A percentile compares a stretch with the other conserved stretches of the same genome.
Conservation (phyloP, 2,797 vertebrate genomes). For the Sarcoramphus papa region DNA sequence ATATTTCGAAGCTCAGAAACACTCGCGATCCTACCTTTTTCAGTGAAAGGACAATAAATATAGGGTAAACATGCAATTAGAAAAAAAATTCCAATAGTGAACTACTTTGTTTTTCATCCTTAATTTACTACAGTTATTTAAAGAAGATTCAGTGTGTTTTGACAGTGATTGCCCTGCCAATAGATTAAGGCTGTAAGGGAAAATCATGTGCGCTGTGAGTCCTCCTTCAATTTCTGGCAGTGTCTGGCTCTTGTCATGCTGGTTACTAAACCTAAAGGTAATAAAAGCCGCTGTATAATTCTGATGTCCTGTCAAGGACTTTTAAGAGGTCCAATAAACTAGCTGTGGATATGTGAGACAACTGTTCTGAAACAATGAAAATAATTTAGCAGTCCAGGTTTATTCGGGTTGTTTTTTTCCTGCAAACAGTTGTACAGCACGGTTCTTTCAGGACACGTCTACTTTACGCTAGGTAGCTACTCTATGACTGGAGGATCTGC, state of each 20-base stretch:
- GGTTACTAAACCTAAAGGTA: neutral
- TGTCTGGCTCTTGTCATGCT: neutral
- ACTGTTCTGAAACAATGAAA: neutral
- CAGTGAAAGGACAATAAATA: neutral
- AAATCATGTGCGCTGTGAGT: neutral
- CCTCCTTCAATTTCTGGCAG: neutral
- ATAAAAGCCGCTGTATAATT: neutral
- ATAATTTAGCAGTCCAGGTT: neutral
- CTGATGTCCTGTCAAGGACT: neutral
- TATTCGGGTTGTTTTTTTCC: neutral
- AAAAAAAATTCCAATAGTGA: neutral
- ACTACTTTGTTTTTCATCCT: neutral
- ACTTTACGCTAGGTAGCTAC: fast-evolving
- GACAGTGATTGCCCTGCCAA: neutral
- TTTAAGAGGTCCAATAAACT: neutral
- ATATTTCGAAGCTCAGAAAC: neutral
- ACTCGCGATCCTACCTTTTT: neutral
- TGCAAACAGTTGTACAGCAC: neutral
- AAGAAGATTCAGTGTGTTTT: neutral
- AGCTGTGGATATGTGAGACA: neutral
- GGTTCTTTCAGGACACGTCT: neutral
- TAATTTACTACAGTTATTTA: neutral
- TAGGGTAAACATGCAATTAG: neutral
- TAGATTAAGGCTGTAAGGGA: neutral
- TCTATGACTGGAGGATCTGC: neutral